phyloP scores from a whole-genome alignment of 2,797 vertebrate species.

The Paguma larvata region DNA sequence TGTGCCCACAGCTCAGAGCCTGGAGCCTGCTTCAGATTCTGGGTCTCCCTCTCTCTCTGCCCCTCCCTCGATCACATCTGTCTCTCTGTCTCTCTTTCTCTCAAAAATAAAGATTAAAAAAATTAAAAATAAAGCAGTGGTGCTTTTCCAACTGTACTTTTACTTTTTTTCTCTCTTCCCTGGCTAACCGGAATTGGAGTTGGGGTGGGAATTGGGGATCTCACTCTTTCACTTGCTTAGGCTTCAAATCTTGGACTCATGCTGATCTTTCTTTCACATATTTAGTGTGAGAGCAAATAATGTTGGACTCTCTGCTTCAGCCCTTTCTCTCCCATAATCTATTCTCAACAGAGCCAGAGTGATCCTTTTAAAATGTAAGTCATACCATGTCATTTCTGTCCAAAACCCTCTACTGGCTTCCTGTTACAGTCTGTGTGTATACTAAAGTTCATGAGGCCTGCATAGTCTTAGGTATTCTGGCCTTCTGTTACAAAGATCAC shows the following conservation, averaged over 20 bases:
- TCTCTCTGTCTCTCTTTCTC: no score
- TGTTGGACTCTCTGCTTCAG: not conserved
- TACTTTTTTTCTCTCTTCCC: not conserved
- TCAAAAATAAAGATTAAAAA: no score
- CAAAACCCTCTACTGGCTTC: not conserved
- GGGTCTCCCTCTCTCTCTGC: no score
- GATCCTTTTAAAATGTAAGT: slow-evolving; percentile 14
- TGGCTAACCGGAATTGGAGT: not conserved
- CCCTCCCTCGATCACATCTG: no score
- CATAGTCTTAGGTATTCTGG: not conserved
- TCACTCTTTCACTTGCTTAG: not conserved
- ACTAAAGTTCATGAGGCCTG: not conserved
- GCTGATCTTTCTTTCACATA: not conserved
- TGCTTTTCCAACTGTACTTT: not conserved
- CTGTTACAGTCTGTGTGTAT: not conserved
- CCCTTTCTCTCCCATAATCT: not conserved
- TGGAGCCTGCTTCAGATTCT: no score
- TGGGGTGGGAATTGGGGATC: not conserved
- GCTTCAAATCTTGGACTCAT: slow-evolving; percentile 36
- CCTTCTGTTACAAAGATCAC: not conserved
- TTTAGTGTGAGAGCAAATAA: not conserved
- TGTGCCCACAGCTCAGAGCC: no score
- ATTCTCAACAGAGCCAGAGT: not conserved
- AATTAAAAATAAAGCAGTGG: not conserved
- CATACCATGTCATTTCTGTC: not conserved